These are phyloP conservation scores for Drosophila gunungcola DNA, from an alignment of 1,140 invertebrate genomes.

Conservation along the genomic window DNA sequence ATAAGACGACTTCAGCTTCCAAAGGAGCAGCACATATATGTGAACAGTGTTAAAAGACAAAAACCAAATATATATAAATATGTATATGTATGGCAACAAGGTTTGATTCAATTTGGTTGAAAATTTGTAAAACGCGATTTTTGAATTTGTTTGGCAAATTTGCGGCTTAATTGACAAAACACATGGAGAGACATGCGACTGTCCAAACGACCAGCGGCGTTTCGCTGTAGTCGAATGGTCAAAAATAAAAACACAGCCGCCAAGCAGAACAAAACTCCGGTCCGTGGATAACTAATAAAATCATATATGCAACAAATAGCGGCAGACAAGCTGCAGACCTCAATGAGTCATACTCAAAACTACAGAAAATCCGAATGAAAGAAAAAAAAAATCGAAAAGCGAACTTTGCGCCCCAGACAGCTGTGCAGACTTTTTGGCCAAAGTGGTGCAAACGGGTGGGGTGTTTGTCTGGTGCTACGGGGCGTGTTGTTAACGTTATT, in stretches of 20 bases:
- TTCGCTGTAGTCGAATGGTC: conserved; percentile 43
- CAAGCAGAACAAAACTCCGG: conserved; percentile 45
- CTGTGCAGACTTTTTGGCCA: conserved; percentile 63
- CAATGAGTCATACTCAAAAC: conserved; percentile 69
- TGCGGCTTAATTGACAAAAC: conserved; percentile 83
- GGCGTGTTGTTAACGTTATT: conserved; percentile 60
- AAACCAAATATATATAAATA: neutral
- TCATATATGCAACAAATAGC: conserved; percentile 81
- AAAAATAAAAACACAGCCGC: conserved; percentile 19
- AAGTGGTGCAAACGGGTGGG: conserved; percentile 1
- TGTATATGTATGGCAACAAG: conserved; percentile 20
- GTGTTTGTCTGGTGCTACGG: conserved; percentile 68
- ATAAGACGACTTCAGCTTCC: conserved; percentile 45
- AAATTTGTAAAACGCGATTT: conserved; percentile 75
- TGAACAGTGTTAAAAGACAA: neutral
- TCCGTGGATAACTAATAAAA: conserved; percentile 74
- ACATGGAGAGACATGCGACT: conserved; percentile 57
- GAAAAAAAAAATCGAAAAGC: conserved; percentile 17
- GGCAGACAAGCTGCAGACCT: conserved; percentile 71
- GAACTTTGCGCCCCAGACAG: conserved; percentile 72
- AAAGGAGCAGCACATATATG: conserved; percentile 18
- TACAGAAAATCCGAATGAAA: conserved; percentile 11
- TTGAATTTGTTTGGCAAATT: conserved; percentile 81
- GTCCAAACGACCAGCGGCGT: conserved; percentile 69
- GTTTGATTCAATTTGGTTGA: conserved; percentile 60